These are phyloP conservation scores for Sander lucioperca DNA, from an alignment of 2,113 vertebrate genomes.

Conservation along the genomic window DNA sequence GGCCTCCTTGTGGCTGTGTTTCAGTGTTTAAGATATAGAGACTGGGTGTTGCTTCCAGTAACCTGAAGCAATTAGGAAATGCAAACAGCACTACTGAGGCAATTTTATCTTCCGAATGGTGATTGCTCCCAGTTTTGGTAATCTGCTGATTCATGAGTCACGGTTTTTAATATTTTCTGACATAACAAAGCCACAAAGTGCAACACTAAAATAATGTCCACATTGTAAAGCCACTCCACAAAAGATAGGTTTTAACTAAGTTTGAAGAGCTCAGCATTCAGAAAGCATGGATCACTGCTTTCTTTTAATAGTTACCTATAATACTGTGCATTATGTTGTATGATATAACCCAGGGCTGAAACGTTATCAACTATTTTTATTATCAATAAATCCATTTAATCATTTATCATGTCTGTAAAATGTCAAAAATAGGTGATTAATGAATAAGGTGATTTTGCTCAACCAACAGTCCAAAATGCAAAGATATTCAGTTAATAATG, in stretches of 20 bases:
- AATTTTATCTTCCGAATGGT: constrained; percentile 8
- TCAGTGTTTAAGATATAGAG: constrained; percentile 51
- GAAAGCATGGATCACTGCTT: background rate
- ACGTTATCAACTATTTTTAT: background rate
- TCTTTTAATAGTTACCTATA: background rate
- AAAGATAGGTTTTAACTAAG: background rate
- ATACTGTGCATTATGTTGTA: background rate
- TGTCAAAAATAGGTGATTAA: background rate
- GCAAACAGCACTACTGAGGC: constrained; percentile 33
- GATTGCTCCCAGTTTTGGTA: background rate
- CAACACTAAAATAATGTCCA: background rate
- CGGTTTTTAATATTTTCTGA: constrained; percentile 15
- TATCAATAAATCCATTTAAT: background rate
- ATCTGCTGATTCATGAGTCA: background rate
- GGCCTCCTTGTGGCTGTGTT: constrained; percentile 43
- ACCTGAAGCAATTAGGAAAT: constrained; percentile 35
- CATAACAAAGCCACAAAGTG: constrained; percentile 1
- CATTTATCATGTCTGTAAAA: background rate
- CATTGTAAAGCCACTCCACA: background rate
- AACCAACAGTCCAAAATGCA: background rate
- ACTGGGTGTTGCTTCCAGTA: constrained; percentile 52
- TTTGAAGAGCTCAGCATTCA: background rate
- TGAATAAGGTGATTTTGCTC: background rate
- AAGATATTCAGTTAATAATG: background rate
- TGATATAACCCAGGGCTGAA: background rate